Percentiles rank a stretch among this genome's conserved stretches.
phyloP scores from a whole-genome alignment of 2,888 invertebrate species.

The Neuroscelio doddi region DNA sequence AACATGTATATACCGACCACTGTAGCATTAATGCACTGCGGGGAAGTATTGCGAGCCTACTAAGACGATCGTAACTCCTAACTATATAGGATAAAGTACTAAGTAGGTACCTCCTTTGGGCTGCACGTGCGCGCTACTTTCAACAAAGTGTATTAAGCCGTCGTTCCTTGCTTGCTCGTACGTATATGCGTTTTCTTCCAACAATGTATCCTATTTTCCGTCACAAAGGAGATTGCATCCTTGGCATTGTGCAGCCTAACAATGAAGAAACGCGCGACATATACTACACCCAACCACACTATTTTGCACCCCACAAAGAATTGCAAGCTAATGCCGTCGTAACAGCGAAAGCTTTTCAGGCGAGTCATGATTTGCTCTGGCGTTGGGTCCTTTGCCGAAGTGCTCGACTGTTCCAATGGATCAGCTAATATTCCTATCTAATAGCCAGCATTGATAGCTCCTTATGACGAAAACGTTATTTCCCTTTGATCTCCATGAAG shows the following conservation, averaged over 20 bases:
- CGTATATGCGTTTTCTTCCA: constrained; percentile 29
- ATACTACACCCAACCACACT: constrained; percentile 31
- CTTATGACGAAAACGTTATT: constrained; percentile 29
- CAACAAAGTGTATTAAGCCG: constrained; percentile 53
- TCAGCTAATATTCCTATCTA: constrained; percentile 35
- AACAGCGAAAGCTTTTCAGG: constrained; percentile 31
- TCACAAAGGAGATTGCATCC: constrained; percentile 56
- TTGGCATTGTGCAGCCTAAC: constrained; percentile 52
- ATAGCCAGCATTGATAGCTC: constrained; percentile 36
- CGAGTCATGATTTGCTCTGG: constrained; percentile 11
- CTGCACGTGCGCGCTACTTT: constrained; percentile 53
- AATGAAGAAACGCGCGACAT: constrained; percentile 48
- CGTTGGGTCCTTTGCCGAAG: constrained; percentile 13
- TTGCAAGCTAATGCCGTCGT: constrained; percentile 29
- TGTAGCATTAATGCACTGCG: constrained; percentile 1
- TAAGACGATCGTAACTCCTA: constrained; percentile 6
- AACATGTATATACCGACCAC: constrained; percentile 1
- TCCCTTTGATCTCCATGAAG: constrained; percentile 34
- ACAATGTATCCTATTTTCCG: constrained; percentile 54
- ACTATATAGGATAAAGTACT: constrained; percentile 12
- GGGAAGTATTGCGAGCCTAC: background rate
- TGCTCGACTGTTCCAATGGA: constrained; percentile 7
- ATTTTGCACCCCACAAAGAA: constrained; percentile 39
- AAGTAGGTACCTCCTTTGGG: constrained; percentile 43
- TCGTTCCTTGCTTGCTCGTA: constrained; percentile 38